Evolutionary conservation across 1,140 invertebrate genomes (phyloP), one percentile per base, ranked within the genome.

Genomic region (Cherax destructor): DNA sequence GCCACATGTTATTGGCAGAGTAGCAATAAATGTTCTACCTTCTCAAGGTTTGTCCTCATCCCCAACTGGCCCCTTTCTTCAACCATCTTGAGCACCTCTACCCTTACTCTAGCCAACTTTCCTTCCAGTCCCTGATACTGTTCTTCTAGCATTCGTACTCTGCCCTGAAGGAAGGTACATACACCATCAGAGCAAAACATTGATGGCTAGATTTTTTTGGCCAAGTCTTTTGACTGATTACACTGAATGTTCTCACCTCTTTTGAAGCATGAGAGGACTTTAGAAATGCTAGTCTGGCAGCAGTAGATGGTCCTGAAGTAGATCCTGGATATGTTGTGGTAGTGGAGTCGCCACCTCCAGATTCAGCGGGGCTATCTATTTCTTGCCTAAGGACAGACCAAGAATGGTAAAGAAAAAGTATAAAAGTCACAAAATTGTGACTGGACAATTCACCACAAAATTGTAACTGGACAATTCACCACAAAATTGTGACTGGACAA

Each of bases 61-160:
- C 69, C 21, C 47, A 74, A 69, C n/a, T 85, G 61, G 61, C 69
- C 83, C 69, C 83, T 85, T 72, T 85, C 83, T 85, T 85, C 83
- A 41, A 85, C 65, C 83, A 85, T 85, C 47, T 88, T 88, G 11
- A 88, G 61, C 30, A 88, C 79, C 50, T 88, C 86, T 49, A 88
- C 78, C 61, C 79, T 81, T 11, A 88, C 78, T 50, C 86, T 81
- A 72, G 86, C 86, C 78, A 88, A 61, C 78, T 88, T 61, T 4
- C 78, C 79, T n/a, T 88, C 86, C 61, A 88, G 59, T 13, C 78
- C 86, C 30, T 79, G 61, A 65, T 65, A 88, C 78, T 81, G 78
- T 13, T 72, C 86, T 56, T 88, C 86, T 56, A 88, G 50, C 61
- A 88, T 79, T 30, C 59, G 30, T 49, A 81, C 86, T 52, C 86